These are phyloP conservation scores for Atta cephalotes DNA, from an alignment of 1,140 invertebrate genomes.

Conservation along the genomic window DNA sequence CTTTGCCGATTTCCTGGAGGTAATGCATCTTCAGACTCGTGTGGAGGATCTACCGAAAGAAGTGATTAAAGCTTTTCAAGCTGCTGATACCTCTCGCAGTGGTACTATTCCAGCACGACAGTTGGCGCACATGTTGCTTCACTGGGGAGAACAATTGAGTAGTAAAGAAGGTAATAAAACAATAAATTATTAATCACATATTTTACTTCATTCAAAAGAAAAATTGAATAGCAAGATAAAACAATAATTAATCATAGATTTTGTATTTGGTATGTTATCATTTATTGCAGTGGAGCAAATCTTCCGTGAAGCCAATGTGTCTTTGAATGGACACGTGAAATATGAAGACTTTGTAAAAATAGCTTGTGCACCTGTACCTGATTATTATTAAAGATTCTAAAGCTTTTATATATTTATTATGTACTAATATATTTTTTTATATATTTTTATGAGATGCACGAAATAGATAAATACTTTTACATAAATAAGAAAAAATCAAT, in stretches of 20 bases:
- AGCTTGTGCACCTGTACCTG: constrained; percentile 96
- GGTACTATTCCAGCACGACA: constrained; percentile 94
- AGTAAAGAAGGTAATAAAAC: constrained; percentile 91
- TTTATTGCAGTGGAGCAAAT: constrained; percentile 94
- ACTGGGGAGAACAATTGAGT: constrained; percentile 96
- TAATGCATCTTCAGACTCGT: constrained; percentile 96
- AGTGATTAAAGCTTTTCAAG: constrained; percentile 95
- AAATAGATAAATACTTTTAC: constrained; percentile 3
- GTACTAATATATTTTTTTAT: constrained; percentile 23
- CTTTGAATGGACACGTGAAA: constrained; percentile 92
- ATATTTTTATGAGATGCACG: background rate
- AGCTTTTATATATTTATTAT: constrained; percentile 11
- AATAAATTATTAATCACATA: background rate
- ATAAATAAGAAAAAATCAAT: background rate
- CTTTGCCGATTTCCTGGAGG: constrained; percentile 98
- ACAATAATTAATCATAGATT: background rate
- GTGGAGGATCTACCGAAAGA: constrained; percentile 96
- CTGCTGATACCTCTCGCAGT: constrained; percentile 91
- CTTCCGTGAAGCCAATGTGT: constrained; percentile 96
- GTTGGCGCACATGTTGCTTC: constrained; percentile 94
- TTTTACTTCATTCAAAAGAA: too few species aligned
- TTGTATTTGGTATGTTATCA: background rate
- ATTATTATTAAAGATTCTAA: constrained; percentile 92
- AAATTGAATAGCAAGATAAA: too few species aligned
- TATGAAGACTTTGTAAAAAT: constrained; percentile 98